These are phyloP conservation scores for Labeo rohita DNA, from an alignment of 2,113 vertebrate genomes.

Conservation along the genomic window DNA sequence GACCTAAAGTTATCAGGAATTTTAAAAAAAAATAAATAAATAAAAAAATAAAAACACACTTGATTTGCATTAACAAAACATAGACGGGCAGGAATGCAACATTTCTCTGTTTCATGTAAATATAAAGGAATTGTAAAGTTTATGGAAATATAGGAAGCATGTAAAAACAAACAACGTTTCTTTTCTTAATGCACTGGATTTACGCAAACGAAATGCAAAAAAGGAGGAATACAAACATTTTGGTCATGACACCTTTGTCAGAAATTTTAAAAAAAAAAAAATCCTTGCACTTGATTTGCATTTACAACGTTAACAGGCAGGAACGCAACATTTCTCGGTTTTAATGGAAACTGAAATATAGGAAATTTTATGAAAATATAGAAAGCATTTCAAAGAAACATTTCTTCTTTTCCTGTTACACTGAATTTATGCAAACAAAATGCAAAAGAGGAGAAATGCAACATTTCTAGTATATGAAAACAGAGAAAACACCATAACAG, in stretches of 20 bases:
- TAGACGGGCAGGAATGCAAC: neutral
- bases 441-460: neutral
- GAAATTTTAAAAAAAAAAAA: neutral
- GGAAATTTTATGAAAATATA: neutral
- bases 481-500: neutral
- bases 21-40: neutral
- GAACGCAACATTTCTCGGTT: neutral
- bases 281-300: neutral
- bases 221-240: neutral
- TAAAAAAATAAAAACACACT: neutral
- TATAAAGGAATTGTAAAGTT: neutral
- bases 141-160: neutral
- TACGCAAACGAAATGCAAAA: neutral
- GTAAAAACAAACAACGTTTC: neutral
- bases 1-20: conserved; percentile 10
- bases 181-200: neutral
- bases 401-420: neutral
- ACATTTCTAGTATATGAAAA: neutral
- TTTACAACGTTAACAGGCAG: neutral
- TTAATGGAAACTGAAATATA: neutral
- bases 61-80: conserved; percentile 7
- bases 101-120: conserved; percentile 13
- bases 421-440: neutral
- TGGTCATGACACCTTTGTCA: neutral
- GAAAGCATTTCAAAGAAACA: neutral